Base-by-base conservation (phyloP, 2,888 invertebrate genomes). In the Petrophora chlorosata region DNA sequence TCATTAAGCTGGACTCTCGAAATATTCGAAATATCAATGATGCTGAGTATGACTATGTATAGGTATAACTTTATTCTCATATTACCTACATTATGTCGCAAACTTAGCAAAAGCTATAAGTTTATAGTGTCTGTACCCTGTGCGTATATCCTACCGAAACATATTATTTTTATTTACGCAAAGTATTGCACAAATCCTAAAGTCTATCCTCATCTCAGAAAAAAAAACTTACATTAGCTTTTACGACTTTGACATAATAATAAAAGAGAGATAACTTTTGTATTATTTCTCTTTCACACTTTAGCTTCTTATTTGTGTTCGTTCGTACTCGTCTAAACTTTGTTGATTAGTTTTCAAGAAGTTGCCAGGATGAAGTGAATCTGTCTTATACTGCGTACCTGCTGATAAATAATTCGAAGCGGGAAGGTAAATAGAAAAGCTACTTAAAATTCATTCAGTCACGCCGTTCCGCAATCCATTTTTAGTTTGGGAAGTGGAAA, bases 321-420 rank as follows among this genome's bases (percentile, higher is more conserved):
- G 32, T 53, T 52, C 42, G 40, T 35, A 53, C 47, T 55, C 43
- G 48, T 58, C 48, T 58, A 44, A 62, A 60, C 57, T 59, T 59
- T 47, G 42, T 53, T 61, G 61, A 60, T 64, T 61, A 62, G 61
- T 61, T 64, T 60, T 50, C 49, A 54, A 53, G 57, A 60, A 59
- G 57, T 59, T 56, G 36, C 39, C 39, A 28, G 39, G 53, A 46
- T 57, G 51, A 59, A 59, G 55, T 52, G 48, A 55, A 54, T 53
- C 53, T 57, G 55, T 46, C 55, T 60, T 32, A 55, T 44, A 49
- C 44, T 52, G 47, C 28, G 41, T 41, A 52, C 53, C 41, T 54
- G 41, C 46, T 56, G 53, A 56, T 61, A 61, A 58, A 60, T 57
- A 60, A 58, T 58, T 58, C 57, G 51, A 48, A 46, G 47, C 34